Evolutionary conservation across 2,888 invertebrate genomes (phyloP), one percentile per base, ranked within the genome.

Genomic region (Drosophila merina): DNA sequence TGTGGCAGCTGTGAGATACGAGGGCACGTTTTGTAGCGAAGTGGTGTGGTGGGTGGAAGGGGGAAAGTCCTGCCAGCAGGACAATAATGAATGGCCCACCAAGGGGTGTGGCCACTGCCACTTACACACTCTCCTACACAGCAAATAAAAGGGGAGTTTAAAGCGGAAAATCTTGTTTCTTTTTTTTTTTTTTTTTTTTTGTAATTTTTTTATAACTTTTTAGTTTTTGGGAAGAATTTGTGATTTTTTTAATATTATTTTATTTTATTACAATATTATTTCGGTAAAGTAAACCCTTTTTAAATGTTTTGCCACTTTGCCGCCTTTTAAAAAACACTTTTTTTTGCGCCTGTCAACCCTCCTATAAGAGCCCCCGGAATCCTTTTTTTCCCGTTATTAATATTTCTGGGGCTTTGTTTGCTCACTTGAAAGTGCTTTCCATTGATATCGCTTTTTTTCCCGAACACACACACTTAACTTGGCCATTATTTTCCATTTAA

Each of bases 1-100:
- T 71, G 78, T 72, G 80, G 74, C 80, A 83, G 74, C 67, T 81
- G 84, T 80, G 73, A 84, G 58, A 76, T 78, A 84, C 78, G 84
- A 83, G 84, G 64, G 38, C 84, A 80, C 80, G 80, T 80, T 51
- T 51, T 45, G 14, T 14, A 14, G 14, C 14, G 14, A 14, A 28
- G 28, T 28, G 28, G 14, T 14, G 14, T 14, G 3, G 28, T 28
- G 28, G 52, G 31, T n/a, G 20, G n/a, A 12, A 36, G 28, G 52
- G 31, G 10, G 20, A 6, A 12, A 36, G 52, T 48, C 67, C 54
- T n/a, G 55, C 33, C 14, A 45, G 45, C 68, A 30, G 68, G 45
- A 55, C 52, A 45, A 49, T 66, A 66, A 68, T 52, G 50, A 67
- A 56, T 55, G 55, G 25, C 38, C 9, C 36, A 51, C 10, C 33